phyloP scores from a whole-genome alignment of 2,888 invertebrate genomes.

The Andricus curvator region DNA sequence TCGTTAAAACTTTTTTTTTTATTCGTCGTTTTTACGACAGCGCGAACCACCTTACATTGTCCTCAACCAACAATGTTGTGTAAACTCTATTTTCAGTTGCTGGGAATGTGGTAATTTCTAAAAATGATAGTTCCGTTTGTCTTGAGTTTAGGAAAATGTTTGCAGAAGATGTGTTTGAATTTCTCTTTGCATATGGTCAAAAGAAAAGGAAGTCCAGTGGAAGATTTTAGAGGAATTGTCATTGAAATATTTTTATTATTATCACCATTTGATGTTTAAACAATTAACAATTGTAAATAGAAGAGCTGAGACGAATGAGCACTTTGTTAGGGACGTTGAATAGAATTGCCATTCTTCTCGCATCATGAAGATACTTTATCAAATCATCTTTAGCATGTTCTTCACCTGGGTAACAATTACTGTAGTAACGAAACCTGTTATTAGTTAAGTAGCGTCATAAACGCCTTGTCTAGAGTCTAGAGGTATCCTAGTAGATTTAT shows the following conservation, averaged over 20 bases:
- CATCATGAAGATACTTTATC: conserved; percentile 6
- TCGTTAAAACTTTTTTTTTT: conserved; percentile 17
- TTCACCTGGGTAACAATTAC: conserved; percentile 37
- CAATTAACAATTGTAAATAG: neutral
- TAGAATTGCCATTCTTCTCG: neutral
- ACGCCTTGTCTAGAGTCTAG: conserved; percentile 30
- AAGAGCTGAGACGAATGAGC: neutral
- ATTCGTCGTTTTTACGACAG: conserved; percentile 19
- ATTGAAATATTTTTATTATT: no score
- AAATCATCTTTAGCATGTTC: conserved; percentile 20
- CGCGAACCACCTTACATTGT: conserved; percentile 32
- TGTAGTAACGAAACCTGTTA: conserved; percentile 35
- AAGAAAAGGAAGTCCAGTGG: no score
- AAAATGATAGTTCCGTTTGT: conserved; percentile 24
- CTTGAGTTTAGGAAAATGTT: conserved; percentile 1
- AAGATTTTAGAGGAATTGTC: no score
- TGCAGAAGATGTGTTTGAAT: neutral
- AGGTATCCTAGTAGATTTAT: conserved; percentile 24
- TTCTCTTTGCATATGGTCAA: no score
- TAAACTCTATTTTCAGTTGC: conserved; percentile 9
- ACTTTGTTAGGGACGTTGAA: neutral
- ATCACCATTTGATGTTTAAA: neutral
- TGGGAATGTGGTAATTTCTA: conserved; percentile 23
- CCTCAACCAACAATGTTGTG: neutral
- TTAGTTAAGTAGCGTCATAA: conserved; percentile 40